Evolutionary conservation across 1,140 invertebrate species (phyloP).

Genomic region (Gryon sp.): DNA sequence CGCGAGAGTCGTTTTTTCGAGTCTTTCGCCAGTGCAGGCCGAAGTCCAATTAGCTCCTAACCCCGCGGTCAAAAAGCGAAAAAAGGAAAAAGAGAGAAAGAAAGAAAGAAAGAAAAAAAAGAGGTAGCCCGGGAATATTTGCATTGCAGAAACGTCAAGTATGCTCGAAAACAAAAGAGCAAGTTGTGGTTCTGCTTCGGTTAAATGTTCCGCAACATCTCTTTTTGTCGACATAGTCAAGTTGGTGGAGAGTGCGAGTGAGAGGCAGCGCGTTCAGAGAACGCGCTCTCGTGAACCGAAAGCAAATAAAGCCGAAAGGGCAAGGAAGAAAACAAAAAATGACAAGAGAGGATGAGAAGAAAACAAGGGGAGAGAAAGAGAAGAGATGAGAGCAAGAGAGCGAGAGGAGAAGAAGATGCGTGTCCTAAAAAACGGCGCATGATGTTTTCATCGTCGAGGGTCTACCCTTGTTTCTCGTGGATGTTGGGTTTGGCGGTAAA

Average conservation of each 20-base stretch:
- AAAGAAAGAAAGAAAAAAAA: too few relatives aligned
- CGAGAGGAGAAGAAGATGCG: neutral
- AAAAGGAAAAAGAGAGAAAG: too few relatives aligned
- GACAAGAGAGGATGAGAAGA: neutral
- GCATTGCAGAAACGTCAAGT: conserved; percentile 44
- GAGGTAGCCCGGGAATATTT: conserved; percentile 28
- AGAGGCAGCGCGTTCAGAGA: conserved; percentile 9
- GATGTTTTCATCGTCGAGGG: conserved; percentile 61
- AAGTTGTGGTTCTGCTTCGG: neutral
- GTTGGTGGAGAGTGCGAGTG: too few relatives aligned
- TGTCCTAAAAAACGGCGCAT: conserved; percentile 57
- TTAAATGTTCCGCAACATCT: conserved; percentile 45
- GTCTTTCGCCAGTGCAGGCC: too few relatives aligned
- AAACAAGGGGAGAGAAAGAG: neutral
- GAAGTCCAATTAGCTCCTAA: neutral
- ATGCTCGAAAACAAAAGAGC: conserved; percentile 40
- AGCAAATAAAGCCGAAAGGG: conserved; percentile 10
- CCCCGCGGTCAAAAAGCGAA: neutral
- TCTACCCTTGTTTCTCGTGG: conserved; percentile 57
- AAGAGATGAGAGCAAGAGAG: neutral
- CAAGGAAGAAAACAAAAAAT: conserved; percentile 4
- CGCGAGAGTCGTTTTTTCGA: neutral
- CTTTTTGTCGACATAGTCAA: too few relatives aligned
- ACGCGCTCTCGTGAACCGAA: conserved; percentile 22
- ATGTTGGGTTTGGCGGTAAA: conserved; percentile 43